Conservation (phyloP, 64 coral and sea anemone genomes). For the Pocillopora damicornis region DNA sequence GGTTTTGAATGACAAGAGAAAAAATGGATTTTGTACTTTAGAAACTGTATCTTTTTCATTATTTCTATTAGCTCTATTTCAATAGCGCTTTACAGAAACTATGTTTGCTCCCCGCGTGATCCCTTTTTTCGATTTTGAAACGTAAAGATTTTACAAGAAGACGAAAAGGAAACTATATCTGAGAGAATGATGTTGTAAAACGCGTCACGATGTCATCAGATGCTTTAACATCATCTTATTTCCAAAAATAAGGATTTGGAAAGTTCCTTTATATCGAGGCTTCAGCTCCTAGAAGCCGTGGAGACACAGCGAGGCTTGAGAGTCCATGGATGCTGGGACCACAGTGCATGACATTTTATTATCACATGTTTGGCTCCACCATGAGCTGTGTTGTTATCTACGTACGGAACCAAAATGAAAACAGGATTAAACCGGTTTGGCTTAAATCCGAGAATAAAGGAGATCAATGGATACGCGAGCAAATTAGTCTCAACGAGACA, state of each 20-base stretch:
- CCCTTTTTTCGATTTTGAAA: too few species aligned
- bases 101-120: too few species aligned
- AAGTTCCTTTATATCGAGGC: constrained; percentile 47
- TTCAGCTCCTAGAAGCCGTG: constrained; percentile 10
- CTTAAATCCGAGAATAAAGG: constrained; percentile 19
- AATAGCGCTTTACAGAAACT: too few species aligned
- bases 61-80: too few species aligned
- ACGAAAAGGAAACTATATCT: too few species aligned
- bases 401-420: background rate
- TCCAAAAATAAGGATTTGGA: background rate
- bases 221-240: background rate
- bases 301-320: constrained; percentile 29
- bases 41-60: too few species aligned
- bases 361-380: constrained; percentile 46
- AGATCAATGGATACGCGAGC: background rate
- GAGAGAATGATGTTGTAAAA: too few species aligned
- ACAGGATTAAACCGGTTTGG: constrained; percentile 12
- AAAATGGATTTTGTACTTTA: too few species aligned
- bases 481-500: background rate
- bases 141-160: too few species aligned
- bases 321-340: constrained; percentile 47
- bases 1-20: too few species aligned
- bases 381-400: constrained; percentile 40
- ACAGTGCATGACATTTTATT: constrained; percentile 58
- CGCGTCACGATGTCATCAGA: background rate